Evolutionary conservation across 2,888 invertebrate genomes (phyloP).

Genomic region (Prosopocoilus inquinatus): DNA sequence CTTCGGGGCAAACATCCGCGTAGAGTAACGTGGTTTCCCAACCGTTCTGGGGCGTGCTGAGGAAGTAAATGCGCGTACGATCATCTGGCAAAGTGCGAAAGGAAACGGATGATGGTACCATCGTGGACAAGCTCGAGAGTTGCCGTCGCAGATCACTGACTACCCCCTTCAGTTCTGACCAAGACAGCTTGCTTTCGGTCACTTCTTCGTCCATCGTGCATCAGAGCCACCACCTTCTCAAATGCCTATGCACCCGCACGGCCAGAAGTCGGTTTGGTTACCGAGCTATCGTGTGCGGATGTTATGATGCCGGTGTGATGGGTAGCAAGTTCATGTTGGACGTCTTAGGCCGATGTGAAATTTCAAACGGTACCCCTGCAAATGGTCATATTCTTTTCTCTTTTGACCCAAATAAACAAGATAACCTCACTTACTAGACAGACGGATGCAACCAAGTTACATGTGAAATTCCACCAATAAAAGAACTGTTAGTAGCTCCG

Average conservation of each 20-base stretch:
- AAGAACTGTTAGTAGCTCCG: background rate
- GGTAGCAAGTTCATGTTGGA: background rate
- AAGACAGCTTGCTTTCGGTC: slow-evolving; percentile 52
- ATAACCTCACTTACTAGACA: slow-evolving; percentile 18
- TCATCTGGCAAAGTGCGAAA: slow-evolving; percentile 78
- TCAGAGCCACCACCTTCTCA: background rate
- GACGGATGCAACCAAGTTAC: slow-evolving; percentile 6
- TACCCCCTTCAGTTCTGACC: slow-evolving; percentile 78
- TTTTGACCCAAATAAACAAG: slow-evolving; percentile 14
- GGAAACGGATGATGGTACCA: slow-evolving; percentile 79
- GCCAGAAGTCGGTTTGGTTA: background rate
- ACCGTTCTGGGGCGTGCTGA: slow-evolving; percentile 82
- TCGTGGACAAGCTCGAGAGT: slow-evolving; percentile 73
- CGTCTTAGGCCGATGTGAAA: slow-evolving; percentile 4
- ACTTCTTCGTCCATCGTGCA: slow-evolving; percentile 14
- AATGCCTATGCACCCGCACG: background rate
- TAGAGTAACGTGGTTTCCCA: slow-evolving; percentile 89
- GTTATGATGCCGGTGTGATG: background rate
- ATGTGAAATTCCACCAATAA: slow-evolving; percentile 14
- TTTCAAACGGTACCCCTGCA: slow-evolving; percentile 9
- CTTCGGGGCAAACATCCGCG: slow-evolving; percentile 69
- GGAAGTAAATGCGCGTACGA: slow-evolving; percentile 82
- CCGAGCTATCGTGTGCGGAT: background rate
- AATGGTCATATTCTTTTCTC: slow-evolving; percentile 9
- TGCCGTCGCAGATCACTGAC: slow-evolving; percentile 80